Percentiles rank a stretch among this genome's conserved stretches.
These are phyloP conservation scores for Symphodus melops DNA, from an alignment of 2,113 vertebrate genomes.

Conservation along the genomic window DNA sequence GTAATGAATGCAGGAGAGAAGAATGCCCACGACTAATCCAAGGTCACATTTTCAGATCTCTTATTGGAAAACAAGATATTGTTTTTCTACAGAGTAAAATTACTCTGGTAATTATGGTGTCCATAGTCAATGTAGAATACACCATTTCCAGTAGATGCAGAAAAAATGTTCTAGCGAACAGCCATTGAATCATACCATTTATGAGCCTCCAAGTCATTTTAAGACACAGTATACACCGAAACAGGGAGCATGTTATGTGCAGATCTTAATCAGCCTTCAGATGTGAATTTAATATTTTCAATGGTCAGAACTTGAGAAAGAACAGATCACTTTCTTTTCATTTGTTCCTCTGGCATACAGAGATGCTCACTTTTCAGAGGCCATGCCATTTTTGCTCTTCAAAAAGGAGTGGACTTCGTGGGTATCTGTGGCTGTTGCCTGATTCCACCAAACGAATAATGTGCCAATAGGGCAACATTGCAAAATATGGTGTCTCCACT, in stretches of 20 bases:
- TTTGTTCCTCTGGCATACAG: neutral
- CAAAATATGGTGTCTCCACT: conserved; percentile 58
- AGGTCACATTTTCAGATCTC: too few species aligned
- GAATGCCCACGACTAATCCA: too few species aligned
- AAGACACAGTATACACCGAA: too few species aligned
- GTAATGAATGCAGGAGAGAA: too few species aligned
- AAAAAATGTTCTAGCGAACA: neutral
- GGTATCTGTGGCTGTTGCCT: conserved; percentile 40
- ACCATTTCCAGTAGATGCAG: neutral
- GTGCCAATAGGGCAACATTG: conserved; percentile 65
- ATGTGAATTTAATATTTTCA: neutral
- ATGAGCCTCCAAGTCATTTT: neutral
- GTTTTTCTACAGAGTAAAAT: too few species aligned
- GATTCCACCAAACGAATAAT: conserved; percentile 37
- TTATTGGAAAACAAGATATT: too few species aligned
- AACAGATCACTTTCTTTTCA: neutral
- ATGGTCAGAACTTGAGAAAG: neutral
- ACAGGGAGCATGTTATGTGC: too few species aligned
- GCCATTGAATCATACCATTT: neutral
- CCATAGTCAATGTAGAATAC: too few species aligned
- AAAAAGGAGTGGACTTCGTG: conserved; percentile 22
- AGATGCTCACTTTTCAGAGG: conserved; percentile 1
- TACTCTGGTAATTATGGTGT: too few species aligned
- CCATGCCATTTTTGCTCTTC: too few species aligned
- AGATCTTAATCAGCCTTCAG: neutral